These are phyloP conservation scores for Stictocephala bisonia DNA, from an alignment of 2,888 invertebrate genomes.

Conservation along the genomic window DNA sequence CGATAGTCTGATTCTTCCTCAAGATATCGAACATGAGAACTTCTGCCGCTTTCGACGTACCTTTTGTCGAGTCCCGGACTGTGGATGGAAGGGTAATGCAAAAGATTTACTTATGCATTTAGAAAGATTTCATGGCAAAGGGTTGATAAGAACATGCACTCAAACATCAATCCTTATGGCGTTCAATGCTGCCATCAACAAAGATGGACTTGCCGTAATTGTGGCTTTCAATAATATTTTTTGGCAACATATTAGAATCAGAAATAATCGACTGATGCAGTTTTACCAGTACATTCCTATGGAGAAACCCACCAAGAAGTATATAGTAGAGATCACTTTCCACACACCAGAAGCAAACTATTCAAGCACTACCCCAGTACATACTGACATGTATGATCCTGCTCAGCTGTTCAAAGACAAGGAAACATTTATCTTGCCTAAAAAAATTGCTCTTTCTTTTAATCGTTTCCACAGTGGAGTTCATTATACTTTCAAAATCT, in stretches of 20 bases:
- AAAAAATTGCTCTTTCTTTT: background rate
- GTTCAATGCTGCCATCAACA: background rate
- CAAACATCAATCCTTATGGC: background rate
- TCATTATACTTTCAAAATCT: background rate
- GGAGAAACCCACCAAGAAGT: slow-evolving; percentile 2
- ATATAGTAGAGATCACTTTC: background rate
- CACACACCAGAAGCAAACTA: background rate
- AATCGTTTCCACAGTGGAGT: slow-evolving; percentile 7
- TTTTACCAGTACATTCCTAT: slow-evolving; percentile 22
- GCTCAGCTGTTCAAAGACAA: slow-evolving; percentile 11
- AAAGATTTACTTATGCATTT: background rate
- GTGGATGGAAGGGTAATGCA: background rate
- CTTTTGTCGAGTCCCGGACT: background rate
- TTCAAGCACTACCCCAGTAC: background rate
- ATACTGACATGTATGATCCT: background rate
- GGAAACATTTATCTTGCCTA: slow-evolving; percentile 7
- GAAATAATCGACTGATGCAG: background rate
- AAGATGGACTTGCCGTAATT: background rate
- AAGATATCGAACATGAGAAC: slow-evolving; percentile 1
- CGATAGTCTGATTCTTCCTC: background rate
- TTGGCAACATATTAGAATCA: slow-evolving; percentile 1
- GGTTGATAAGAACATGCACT: background rate
- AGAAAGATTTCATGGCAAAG: background rate
- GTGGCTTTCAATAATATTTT: slow-evolving; percentile 22
- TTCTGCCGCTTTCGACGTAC: slow-evolving; percentile 3